phyloP scores from a whole-genome alignment of 1,140 invertebrate species.

The Diprion similis region DNA sequence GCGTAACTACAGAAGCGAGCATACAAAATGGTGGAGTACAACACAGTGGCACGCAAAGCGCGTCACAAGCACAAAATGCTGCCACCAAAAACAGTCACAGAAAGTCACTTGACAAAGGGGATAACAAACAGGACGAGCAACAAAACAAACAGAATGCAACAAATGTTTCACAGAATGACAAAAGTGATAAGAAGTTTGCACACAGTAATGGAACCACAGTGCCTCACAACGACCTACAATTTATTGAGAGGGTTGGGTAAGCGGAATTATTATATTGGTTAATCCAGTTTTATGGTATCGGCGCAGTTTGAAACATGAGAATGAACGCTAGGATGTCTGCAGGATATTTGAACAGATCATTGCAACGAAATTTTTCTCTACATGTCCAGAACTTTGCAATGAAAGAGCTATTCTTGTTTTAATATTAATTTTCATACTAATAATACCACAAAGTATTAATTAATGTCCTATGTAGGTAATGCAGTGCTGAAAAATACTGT shows the following conservation, averaged over 20 bases:
- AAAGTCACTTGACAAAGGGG: constrained; percentile 64
- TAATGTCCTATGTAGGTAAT: no score
- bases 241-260: constrained; percentile 64
- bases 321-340: no score
- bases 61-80: constrained; percentile 48
- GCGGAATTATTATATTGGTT: constrained; percentile 19
- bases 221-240: constrained; percentile 60
- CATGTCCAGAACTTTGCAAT: constrained; percentile 14
- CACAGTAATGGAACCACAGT: constrained; percentile 62
- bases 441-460: no score
- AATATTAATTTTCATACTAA: no score
- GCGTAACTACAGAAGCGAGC: constrained; percentile 49
- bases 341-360: constrained; percentile 16
- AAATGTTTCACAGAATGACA: constrained; percentile 53
- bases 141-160: constrained; percentile 46
- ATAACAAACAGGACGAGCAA: constrained; percentile 41
- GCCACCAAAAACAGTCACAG: constrained; percentile 62
- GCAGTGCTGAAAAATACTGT: no score
- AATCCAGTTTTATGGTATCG: constrained; percentile 4
- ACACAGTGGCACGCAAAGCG: constrained; percentile 48
- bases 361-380: constrained; percentile 11
- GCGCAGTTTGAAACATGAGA: constrained; percentile 18
- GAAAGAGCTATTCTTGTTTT: neutral
- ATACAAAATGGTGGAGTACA: constrained; percentile 59
- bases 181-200: constrained; percentile 59